Conservation (phyloP, 1,140 invertebrate genomes). For the Drosophila miranda region DNA sequence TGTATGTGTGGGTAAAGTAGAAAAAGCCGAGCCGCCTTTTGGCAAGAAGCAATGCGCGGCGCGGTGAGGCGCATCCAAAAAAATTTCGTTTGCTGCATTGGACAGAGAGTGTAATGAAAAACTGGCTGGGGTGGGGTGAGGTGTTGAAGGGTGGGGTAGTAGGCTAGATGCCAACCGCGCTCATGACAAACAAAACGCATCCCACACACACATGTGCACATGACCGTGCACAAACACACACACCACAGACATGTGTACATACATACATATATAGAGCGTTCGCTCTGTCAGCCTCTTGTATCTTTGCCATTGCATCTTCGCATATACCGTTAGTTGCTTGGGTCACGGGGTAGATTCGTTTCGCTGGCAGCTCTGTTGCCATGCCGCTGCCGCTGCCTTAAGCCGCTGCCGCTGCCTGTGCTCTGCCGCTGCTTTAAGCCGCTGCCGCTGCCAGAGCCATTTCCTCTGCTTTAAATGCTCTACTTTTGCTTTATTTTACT, state of each 20-base stretch:
- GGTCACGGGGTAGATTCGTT: slow-evolving; percentile 47
- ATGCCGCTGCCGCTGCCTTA: not conserved
- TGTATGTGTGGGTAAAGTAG: slow-evolving; percentile 31
- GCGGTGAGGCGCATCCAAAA: slow-evolving; percentile 46
- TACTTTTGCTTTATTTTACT: not conserved
- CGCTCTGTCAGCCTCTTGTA: slow-evolving; percentile 50
- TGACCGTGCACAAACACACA: not conserved
- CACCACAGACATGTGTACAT: not conserved
- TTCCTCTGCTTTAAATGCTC: slow-evolving; percentile 6
- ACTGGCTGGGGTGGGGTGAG: slow-evolving; percentile 24
- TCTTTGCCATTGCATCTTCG: slow-evolving; percentile 64
- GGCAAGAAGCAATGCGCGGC: slow-evolving; percentile 34
- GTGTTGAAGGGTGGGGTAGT: slow-evolving; percentile 19
- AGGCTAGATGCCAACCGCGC: slow-evolving; percentile 45
- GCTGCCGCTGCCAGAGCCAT: not conserved
- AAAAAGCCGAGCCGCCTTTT: slow-evolving; percentile 36
- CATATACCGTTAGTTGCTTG: slow-evolving; percentile 45
- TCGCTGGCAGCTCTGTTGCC: too few species aligned
- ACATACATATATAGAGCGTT: not conserved
- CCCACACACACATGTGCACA: slow-evolving; percentile 18
- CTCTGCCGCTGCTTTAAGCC: not conserved
- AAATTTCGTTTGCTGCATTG: slow-evolving; percentile 57
- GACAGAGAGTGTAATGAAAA: slow-evolving; percentile 62
- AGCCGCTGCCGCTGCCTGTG: not conserved
- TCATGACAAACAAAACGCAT: slow-evolving; percentile 53